phyloP scores from a whole-genome alignment of 1,140 invertebrate genomes.

The Papilio dardanus region DNA sequence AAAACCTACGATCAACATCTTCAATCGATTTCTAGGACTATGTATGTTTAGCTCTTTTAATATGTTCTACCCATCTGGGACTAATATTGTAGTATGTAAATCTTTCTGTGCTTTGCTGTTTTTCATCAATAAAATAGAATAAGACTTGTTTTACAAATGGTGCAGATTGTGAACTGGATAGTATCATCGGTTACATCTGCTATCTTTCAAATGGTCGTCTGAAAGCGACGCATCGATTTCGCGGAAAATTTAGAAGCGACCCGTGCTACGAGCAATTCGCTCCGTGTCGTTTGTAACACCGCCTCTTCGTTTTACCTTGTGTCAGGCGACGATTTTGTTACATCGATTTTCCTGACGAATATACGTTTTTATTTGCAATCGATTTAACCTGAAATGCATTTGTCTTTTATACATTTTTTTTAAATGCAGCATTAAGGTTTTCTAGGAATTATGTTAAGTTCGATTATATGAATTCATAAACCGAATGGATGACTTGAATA shows the following conservation, averaged over 20 bases:
- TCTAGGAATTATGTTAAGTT: no score
- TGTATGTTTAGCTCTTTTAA: neutral
- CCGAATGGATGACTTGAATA: no score
- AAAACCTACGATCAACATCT: no score
- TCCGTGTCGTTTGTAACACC: neutral
- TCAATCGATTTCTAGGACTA: neutral
- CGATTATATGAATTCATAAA: no score
- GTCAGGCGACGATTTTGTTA: neutral
- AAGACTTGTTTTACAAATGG: neutral
- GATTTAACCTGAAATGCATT: no score
- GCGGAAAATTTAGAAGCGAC: neutral
- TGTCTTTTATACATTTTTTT: no score
- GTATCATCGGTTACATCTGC: neutral
- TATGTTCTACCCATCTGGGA: neutral
- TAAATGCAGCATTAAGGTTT: no score
- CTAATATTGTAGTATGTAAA: neutral
- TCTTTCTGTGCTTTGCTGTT: neutral
- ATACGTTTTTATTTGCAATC: no score
- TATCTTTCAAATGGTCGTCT: neutral
- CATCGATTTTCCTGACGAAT: no score
- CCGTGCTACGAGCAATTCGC: neutral
- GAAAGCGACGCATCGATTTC: constrained; percentile 9
- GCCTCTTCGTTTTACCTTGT: neutral
- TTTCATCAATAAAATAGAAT: neutral
- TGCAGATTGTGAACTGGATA: neutral